Conservation (phyloP, 2,888 invertebrate species). For the Stenoptilia bipunctidactyla region DNA sequence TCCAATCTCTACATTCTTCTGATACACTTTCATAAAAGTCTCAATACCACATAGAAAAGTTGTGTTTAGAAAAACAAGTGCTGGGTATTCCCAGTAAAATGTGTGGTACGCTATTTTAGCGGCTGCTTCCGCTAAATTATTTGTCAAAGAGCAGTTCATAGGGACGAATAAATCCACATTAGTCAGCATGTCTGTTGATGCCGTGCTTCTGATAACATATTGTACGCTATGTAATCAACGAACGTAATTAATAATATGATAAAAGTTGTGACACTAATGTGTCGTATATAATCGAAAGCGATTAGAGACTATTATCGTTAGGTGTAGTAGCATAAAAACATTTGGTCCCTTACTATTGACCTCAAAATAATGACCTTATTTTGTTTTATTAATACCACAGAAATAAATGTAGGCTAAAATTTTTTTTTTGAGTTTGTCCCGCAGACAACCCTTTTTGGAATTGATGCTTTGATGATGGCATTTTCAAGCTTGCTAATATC, state of each 20-base stretch:
- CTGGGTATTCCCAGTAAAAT: slow-evolving; percentile 38
- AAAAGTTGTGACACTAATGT: background rate
- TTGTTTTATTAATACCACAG: too few relatives aligned
- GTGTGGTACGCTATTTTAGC: slow-evolving; percentile 36
- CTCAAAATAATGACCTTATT: too few relatives aligned
- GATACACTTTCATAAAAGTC: slow-evolving; percentile 30
- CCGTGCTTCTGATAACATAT: slow-evolving; percentile 2
- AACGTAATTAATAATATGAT: background rate
- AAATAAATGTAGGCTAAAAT: too few relatives aligned
- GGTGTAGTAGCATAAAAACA: too few relatives aligned
- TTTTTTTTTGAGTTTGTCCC: too few relatives aligned
- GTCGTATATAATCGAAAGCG: background rate
- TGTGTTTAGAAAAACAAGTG: slow-evolving; percentile 40
- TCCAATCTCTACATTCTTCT: slow-evolving; percentile 22
- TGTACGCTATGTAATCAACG: background rate
- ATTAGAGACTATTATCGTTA: too few relatives aligned
- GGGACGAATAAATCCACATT: slow-evolving; percentile 12
- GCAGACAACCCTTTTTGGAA: too few relatives aligned
- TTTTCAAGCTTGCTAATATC: too few relatives aligned
- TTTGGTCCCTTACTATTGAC: too few relatives aligned
- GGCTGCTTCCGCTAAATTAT: slow-evolving; percentile 30
- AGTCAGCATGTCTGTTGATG: slow-evolving; percentile 12
- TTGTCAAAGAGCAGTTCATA: slow-evolving; percentile 2
- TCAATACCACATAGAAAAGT: slow-evolving; percentile 28
- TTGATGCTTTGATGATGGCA: too few relatives aligned